These are phyloP conservation scores for Folsomia candida DNA, from an alignment of 2,888 invertebrate species.

Conservation along the genomic window DNA sequence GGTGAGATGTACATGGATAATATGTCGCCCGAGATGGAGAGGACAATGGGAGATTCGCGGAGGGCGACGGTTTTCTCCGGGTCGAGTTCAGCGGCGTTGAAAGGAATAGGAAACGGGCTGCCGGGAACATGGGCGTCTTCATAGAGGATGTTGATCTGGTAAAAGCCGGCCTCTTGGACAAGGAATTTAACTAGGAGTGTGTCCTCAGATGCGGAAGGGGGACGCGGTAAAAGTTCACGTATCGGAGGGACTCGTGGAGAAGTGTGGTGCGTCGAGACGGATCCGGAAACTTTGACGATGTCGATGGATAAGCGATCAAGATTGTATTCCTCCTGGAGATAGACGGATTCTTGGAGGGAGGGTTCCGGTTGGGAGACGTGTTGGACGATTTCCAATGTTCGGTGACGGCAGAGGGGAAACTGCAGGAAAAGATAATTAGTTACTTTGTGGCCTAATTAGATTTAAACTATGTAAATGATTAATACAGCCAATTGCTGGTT, in stretches of 20 bases:
- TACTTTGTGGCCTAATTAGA: neutral
- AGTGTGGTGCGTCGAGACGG: constrained; percentile 6
- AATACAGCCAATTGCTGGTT: no score
- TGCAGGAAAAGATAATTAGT: constrained; percentile 7
- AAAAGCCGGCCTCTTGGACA: constrained; percentile 56
- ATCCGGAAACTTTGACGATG: constrained; percentile 34
- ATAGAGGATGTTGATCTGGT: constrained; percentile 55
- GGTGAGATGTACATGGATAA: constrained; percentile 40
- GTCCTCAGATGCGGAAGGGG: constrained; percentile 53
- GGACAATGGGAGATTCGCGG: constrained; percentile 43
- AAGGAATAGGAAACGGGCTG: constrained; percentile 56
- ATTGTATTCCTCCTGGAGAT: constrained; percentile 33
- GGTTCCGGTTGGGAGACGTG: constrained; percentile 29
- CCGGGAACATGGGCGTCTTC: constrained; percentile 55
- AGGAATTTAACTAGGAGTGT: constrained; percentile 55
- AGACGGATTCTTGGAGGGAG: constrained; percentile 31
- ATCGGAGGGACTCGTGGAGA: constrained; percentile 51
- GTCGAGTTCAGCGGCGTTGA: constrained; percentile 54
- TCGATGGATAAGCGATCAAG: constrained; percentile 34
- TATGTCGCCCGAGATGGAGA: constrained; percentile 32
- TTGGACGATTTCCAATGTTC: constrained; percentile 32
- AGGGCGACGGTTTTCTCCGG: constrained; percentile 42
- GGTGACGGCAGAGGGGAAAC: constrained; percentile 35
- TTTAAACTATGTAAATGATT: neutral
- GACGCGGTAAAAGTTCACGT: constrained; percentile 52